phyloP scores from a whole-genome alignment of 2,888 invertebrate genomes.

The Anoplius nigerrimus region DNA sequence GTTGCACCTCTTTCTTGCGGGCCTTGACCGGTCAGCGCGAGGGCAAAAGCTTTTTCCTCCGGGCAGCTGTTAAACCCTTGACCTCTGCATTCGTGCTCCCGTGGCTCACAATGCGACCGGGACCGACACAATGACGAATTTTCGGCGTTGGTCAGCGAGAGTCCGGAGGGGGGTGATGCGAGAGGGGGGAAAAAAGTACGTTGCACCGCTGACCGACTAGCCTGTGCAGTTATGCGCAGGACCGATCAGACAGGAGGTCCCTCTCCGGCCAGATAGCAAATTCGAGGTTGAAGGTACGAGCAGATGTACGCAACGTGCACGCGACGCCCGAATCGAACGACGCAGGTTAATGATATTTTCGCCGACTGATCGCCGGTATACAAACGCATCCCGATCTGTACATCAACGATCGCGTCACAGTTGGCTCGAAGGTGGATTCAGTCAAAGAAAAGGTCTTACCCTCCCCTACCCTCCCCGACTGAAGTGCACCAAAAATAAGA shows the following conservation, averaged over 20 bases:
- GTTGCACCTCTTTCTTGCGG: slow-evolving; percentile 28
- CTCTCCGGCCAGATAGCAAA: slow-evolving; percentile 11
- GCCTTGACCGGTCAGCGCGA: slow-evolving; percentile 51
- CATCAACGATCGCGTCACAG: too few relatives aligned
- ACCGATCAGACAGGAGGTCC: slow-evolving; percentile 27
- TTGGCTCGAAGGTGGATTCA: too few relatives aligned
- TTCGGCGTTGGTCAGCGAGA: slow-evolving; percentile 21
- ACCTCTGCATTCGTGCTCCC: slow-evolving; percentile 53
- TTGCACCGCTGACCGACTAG: slow-evolving; percentile 43
- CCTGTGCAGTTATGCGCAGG: slow-evolving; percentile 25
- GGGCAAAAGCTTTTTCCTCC: slow-evolving; percentile 43
- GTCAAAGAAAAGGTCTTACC: too few relatives aligned
- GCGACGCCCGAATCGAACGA: too few relatives aligned
- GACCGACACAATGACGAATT: slow-evolving; percentile 34
- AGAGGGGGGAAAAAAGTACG: slow-evolving; percentile 16
- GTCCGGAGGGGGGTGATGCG: too few relatives aligned
- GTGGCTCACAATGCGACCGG: slow-evolving; percentile 43
- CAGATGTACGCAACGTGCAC: slow-evolving; percentile 24
- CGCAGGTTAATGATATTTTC: too few relatives aligned
- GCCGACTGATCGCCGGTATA: too few relatives aligned
- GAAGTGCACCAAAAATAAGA: too few relatives aligned
- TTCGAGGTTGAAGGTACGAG: slow-evolving; percentile 13
- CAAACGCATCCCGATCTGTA: too few relatives aligned
- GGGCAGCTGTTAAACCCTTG: slow-evolving; percentile 69
- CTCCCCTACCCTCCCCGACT: too few relatives aligned